Evolutionary conservation across 2,797 vertebrate genomes (phyloP).

Genomic region (Catamblyrhynchus diadema): DNA sequence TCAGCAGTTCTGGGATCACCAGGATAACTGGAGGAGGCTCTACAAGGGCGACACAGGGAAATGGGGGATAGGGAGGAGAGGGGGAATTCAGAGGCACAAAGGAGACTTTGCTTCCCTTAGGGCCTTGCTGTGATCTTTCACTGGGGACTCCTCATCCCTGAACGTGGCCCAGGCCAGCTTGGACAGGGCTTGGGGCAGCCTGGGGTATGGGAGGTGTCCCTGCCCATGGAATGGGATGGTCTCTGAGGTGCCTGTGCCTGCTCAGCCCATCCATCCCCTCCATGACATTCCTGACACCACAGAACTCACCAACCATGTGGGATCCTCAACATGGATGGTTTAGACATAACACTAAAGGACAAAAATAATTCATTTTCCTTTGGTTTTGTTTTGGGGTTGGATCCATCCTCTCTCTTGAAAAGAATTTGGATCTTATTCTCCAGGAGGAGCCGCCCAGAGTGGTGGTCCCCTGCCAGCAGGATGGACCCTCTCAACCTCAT

Average conservation of each 20-base stretch:
- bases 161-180: rapidly evolving
- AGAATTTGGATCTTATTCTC: background rate
- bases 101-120: background rate
- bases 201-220: background rate
- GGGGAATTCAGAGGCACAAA: background rate
- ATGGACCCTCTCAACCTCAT: background rate
- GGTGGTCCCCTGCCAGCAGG: background rate
- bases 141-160: background rate
- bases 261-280: background rate
- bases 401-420: background rate
- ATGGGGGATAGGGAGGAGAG: background rate
- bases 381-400: background rate
- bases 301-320: rapidly evolving
- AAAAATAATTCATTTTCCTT: background rate
- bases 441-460: background rate
- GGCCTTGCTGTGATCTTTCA: rapidly evolving
- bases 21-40: slow-evolving; percentile 25
- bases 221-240: background rate
- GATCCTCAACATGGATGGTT: background rate
- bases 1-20: slow-evolving; percentile 25
- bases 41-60: background rate
- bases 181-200: background rate
- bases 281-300: background rate
- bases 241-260: background rate
- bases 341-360: background rate